Evolutionary conservation across 1,140 invertebrate species (phyloP), one percentile per base, ranked within the genome.

Genomic region (Berghia stephanieae): DNA sequence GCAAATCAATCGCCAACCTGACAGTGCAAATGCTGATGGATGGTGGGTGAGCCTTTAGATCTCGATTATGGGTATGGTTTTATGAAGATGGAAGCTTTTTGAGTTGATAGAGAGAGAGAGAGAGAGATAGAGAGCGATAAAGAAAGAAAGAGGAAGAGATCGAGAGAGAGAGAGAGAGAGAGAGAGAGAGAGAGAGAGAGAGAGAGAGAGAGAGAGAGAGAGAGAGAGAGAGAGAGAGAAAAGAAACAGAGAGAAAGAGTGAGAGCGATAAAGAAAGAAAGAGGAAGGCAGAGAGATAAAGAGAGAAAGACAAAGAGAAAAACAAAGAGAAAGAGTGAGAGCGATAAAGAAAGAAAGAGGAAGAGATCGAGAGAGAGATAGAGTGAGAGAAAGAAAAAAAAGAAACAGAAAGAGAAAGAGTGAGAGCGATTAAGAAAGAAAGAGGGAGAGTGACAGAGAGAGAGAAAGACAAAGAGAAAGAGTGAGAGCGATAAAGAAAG

Each of bases 91-190:
- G 42, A 38, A 67, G 27, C 4, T 4, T 8, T 31, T 18, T 13
- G 3, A 3, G 3, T 31, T 16, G 63, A 31, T 5, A 67, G 63
- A 31, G 8, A 67, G 63, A 10, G 8, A 34, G 63, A 67, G 8
- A 67, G 63, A 27, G n/a, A 36, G 63, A 67, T 8, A 36, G 31
- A 27, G 31, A 67, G 10, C 18, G 63, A 36, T 31, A 27, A 24
- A 67, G n/a, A 67, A 4, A 67, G n/a, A 67, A 4, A 67, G n/a
- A 36, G 63, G 42, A 38, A 67, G 31, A 67, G 63, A 67, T 3
- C 36, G 63, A 67, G 4, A 27, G 63, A 67, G 63, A 67, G 63
- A 67, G 63, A 67, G 63, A 67, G 63, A 67, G 63, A 67, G 63
- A 67, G n/a, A n/a, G n/a, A n/a, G n/a, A n/a, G n/a, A n/a, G n/a